These are phyloP conservation scores for Phataginus tetradactyla DNA, from an alignment of 2,797 vertebrate species.

Conservation along the genomic window DNA sequence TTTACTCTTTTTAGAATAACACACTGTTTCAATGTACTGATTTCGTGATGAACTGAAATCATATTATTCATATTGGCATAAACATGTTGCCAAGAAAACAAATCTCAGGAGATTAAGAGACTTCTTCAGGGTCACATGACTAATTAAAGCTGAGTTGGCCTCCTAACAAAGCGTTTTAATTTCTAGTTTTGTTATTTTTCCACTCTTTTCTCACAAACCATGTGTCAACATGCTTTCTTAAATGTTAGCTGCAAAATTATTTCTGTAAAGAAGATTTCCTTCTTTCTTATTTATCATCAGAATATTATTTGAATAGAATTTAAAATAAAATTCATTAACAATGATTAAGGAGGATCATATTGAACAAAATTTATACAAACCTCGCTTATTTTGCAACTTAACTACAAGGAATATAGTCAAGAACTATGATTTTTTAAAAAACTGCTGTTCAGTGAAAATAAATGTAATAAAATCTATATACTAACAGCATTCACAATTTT, in stretches of 20 bases:
- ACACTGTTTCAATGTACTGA: background rate
- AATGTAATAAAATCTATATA: background rate
- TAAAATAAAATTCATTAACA: conserved; percentile 40
- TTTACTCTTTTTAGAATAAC: background rate
- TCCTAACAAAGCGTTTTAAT: conserved; percentile 25
- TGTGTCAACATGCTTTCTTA: background rate
- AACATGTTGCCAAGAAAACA: conserved; percentile 14
- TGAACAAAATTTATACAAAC: background rate
- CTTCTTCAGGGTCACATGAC: background rate
- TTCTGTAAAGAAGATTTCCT: background rate
- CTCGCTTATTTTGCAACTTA: conserved; percentile 1
- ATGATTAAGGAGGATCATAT: background rate
- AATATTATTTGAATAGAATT: background rate
- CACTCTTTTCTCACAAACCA: background rate
- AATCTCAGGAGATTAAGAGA: conserved; percentile 21
- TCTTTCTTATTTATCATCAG: background rate
- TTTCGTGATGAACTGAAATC: background rate
- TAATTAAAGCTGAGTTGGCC: background rate
- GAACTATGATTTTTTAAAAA: background rate
- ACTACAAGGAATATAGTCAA: background rate
- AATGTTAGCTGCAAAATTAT: conserved; percentile 24
- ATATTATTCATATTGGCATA: background rate
- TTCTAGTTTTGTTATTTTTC: background rate
- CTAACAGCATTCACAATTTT: background rate
- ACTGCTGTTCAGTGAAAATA: background rate